Evolutionary conservation across 2,888 invertebrate species (phyloP), one percentile per base, ranked within the genome.

Genomic region (Subacronicta megacephala): DNA sequence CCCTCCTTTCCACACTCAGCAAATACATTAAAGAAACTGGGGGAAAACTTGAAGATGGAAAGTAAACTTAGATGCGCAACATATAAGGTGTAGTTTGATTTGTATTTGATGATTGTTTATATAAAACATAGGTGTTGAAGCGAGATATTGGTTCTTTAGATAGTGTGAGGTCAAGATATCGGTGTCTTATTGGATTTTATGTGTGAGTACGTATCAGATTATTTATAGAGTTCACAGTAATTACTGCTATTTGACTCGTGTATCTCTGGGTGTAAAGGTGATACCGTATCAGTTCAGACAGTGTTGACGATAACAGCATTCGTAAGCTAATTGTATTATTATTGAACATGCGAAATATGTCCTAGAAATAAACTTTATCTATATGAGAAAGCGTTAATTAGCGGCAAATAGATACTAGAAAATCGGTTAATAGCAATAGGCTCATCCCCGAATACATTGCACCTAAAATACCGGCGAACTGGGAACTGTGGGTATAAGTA

Each of bases 11-110:
- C 76, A 76, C 78, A 81, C 81, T 78, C 72, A 59, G 78, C 77
- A 84, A 86, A 85, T 85, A 84, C 74, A 76, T 68, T 66, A 77
- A 77, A 74, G 72, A 82, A 78, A 65, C 76, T 47, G 75, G 78
- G 78, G 72, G 71, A 67, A 69, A 63, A 51, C 42, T 16, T 15
- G 1, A 17, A 41, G 26, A 40, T 13, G 6, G 6, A 64, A 54
- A 62, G 46, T n/a, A 38, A 36, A 58, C 62, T 65, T 43, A 37
- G 42, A 1, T 0, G 0, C 0, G 4, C 1, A 43, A 15, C n/a
- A 15, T 17, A 12, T 62, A 74, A 55, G 53, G 66, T 66, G 20
- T 16, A 45, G 33, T 49, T 62, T 51, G 6, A 50, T 29, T 59
- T 62, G 64, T 35, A 10, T 9, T n/a, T 6, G 20, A 10, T n/a